Conservation (phyloP, 2,888 invertebrate species). For the Dexiosoma caninum region DNA sequence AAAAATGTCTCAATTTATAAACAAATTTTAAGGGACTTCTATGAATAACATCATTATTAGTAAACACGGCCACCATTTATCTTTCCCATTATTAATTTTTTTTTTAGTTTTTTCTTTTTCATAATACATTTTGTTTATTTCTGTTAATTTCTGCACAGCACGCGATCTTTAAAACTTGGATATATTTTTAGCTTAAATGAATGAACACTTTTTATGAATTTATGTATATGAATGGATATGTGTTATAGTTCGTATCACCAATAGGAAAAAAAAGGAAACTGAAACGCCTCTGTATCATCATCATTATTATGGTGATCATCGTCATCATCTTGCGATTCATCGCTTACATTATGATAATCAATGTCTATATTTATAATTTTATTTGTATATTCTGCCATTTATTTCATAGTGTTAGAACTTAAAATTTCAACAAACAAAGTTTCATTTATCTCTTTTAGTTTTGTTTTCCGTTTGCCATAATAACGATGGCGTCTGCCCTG, state of each 20-base stretch:
- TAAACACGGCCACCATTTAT: conserved; percentile 34
- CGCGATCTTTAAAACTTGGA: conserved; percentile 47
- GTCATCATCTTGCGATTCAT: conserved; percentile 39
- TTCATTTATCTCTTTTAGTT: conserved; percentile 14
- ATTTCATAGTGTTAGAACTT: conserved; percentile 44
- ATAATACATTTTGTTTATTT: conserved; percentile 33
- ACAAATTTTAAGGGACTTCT: conserved; percentile 33
- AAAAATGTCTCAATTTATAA: conserved; percentile 56
- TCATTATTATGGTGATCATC: conserved; percentile 41
- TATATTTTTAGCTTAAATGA: neutral
- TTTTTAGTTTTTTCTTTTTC: neutral
- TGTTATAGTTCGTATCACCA: neutral
- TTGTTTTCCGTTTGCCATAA: conserved; percentile 15
- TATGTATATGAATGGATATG: conserved; percentile 12
- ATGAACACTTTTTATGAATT: neutral
- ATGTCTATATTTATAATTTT: conserved; percentile 55
- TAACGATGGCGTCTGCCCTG: conserved; percentile 46
- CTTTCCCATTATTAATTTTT: conserved; percentile 6
- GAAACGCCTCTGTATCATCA: conserved; percentile 58
- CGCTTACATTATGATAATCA: conserved; percentile 48
- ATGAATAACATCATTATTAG: conserved; percentile 30
- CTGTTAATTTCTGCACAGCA: conserved; percentile 60
- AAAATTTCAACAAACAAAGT: conserved; percentile 41
- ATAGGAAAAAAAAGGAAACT: neutral
- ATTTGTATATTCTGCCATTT: conserved; percentile 17